Evolutionary conservation across 1,140 invertebrate genomes (phyloP).

Genomic region (Drosophila quadrilineata): DNA sequence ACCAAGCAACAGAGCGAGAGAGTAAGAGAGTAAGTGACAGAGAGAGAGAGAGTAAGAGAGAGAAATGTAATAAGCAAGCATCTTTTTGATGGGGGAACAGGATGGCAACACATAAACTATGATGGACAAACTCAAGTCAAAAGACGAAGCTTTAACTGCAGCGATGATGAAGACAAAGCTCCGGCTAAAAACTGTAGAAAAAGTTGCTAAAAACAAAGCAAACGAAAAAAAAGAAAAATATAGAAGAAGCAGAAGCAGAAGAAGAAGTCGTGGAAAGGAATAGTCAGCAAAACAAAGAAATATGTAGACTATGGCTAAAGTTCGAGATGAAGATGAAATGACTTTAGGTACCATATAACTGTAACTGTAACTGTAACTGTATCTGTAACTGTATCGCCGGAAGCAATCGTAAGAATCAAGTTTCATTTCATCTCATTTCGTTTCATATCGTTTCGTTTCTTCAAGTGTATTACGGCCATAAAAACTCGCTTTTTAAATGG

Average conservation of each 20-base stretch:
- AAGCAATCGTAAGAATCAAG: slow-evolving; percentile 28
- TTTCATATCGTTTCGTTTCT: too few relatives aligned
- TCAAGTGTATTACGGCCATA: slow-evolving; percentile 25
- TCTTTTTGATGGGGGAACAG: not conserved
- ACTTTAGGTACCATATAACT: too few relatives aligned
- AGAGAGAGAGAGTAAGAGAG: slow-evolving; percentile 5
- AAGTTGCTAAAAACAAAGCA: too few relatives aligned
- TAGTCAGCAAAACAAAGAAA: slow-evolving; percentile 10
- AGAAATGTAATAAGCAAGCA: slow-evolving; percentile 44
- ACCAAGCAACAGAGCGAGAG: not conserved
- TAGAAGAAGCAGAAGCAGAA: too few relatives aligned
- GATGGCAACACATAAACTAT: slow-evolving; percentile 24
- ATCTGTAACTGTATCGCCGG: too few relatives aligned
- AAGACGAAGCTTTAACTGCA: too few relatives aligned
- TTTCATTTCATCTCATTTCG: too few relatives aligned
- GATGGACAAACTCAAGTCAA: slow-evolving; percentile 28
- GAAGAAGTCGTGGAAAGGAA: not conserved
- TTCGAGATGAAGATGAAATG: too few relatives aligned
- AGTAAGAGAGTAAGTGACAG: not conserved
- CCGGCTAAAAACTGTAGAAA: too few relatives aligned
- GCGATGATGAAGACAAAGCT: slow-evolving; percentile 14
- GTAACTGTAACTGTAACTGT: too few relatives aligned
- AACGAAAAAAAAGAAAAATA: too few relatives aligned
- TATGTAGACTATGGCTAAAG: slow-evolving; percentile 12
- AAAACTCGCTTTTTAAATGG: slow-evolving; percentile 22